A percentile compares a stretch with the other conserved stretches of the same genome.
Evolutionary conservation across 2,797 vertebrate species (phyloP).

Genomic region (Thripadectes ignobilis): DNA sequence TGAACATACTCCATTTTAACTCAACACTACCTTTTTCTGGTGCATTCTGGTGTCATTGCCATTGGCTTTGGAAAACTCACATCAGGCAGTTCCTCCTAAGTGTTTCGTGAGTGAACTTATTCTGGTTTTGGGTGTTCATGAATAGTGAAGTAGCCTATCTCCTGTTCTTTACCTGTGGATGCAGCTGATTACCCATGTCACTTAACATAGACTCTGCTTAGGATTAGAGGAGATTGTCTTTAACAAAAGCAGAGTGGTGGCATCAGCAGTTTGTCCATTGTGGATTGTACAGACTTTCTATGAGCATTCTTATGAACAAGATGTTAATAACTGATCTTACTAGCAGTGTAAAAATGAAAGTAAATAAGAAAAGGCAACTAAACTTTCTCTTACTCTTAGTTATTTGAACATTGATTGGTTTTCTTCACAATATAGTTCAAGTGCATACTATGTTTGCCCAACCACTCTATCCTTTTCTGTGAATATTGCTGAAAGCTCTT

Average conservation of each 20-base stretch:
- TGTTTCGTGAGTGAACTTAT: not conserved
- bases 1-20: not conserved
- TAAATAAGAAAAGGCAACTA: not conserved
- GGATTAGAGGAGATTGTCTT: not conserved
- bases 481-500: not conserved
- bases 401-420: rapidly evolving
- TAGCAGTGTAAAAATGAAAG: not conserved
- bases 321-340: not conserved
- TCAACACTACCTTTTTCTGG: not conserved
- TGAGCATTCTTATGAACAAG: not conserved
- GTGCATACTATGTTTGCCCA: not conserved
- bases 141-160: not conserved
- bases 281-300: not conserved
- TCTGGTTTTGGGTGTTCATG: not conserved
- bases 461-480: not conserved
- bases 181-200: not conserved
- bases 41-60: not conserved
- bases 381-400: not conserved
- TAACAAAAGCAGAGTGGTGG: not conserved
- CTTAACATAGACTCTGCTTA: not conserved
- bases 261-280: not conserved
- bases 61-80: not conserved
- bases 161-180: not conserved
- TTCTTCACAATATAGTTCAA: not conserved
- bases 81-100: not conserved